phyloP scores from a whole-genome alignment of 2,113 vertebrate genomes.

The Rousettus leschenaultii region DNA sequence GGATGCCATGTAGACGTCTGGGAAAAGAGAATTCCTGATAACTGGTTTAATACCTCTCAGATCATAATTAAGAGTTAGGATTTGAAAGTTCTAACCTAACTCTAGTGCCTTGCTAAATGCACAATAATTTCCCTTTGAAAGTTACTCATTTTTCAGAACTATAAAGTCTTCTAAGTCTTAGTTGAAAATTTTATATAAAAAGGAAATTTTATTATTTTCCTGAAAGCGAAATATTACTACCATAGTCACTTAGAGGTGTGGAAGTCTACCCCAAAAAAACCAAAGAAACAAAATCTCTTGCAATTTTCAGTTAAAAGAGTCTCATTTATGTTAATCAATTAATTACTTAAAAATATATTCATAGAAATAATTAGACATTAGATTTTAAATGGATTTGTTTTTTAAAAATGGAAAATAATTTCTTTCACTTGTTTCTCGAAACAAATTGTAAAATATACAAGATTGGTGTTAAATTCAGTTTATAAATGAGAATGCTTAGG shows the following conservation, averaged over 20 bases:
- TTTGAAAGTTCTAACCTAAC: background rate
- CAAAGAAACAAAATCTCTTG: background rate
- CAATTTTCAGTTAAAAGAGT: background rate
- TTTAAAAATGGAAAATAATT: background rate
- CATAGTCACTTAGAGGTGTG: background rate
- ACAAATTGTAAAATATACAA: background rate
- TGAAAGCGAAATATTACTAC: background rate
- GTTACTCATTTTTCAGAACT: background rate
- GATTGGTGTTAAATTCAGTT: background rate
- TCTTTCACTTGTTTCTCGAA: background rate
- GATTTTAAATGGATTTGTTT: constrained; percentile 34
- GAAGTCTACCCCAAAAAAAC: background rate
- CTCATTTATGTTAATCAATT: constrained; percentile 24
- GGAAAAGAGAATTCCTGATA: background rate
- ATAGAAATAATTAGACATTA: background rate
- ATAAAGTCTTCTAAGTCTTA: background rate
- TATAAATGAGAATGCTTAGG: background rate
- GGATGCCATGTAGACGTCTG: background rate
- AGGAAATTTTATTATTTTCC: background rate
- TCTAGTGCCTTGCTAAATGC: background rate
- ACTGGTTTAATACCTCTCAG: background rate
- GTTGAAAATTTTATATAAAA: background rate
- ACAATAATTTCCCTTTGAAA: background rate
- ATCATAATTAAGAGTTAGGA: background rate
- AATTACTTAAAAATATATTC: background rate